A percentile compares a stretch with the other conserved stretches of the same genome.
These are phyloP conservation scores for Muscidifurax raptorellus DNA, from an alignment of 1,140 invertebrate species.

Conservation along the genomic window DNA sequence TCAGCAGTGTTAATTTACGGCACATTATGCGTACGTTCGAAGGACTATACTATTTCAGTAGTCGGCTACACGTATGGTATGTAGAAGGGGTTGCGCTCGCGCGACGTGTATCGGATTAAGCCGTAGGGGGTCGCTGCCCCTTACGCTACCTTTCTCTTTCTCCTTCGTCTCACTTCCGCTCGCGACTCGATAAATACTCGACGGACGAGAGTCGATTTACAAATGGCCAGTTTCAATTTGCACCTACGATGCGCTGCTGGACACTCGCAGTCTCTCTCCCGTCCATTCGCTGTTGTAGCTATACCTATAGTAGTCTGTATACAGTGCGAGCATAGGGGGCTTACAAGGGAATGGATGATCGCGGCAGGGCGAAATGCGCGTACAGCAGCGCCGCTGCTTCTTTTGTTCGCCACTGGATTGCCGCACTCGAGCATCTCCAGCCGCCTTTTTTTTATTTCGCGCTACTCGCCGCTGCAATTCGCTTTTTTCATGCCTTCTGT, in stretches of 20 bases:
- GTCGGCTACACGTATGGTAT: neutral
- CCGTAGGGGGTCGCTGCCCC: neutral
- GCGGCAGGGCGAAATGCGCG: neutral
- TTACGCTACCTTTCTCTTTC: neutral
- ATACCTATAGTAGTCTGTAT: neutral
- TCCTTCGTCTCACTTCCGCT: constrained; percentile 48
- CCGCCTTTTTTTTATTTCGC: neutral
- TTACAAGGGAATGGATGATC: neutral
- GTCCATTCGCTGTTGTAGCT: neutral
- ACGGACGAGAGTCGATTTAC: constrained; percentile 62
- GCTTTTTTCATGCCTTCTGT: constrained; percentile 33
- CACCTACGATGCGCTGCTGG: constrained; percentile 38
- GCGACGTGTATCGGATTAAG: constrained; percentile 31
- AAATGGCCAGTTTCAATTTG: constrained; percentile 64
- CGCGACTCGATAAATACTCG: constrained; percentile 60
- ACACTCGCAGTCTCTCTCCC: neutral
- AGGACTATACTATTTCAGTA: neutral
- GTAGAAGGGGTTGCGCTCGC: neutral
- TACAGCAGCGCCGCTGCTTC: neutral
- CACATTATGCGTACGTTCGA: neutral
- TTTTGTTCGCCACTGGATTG: constrained; percentile 31
- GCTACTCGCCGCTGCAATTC: neutral
- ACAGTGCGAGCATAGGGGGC: neutral
- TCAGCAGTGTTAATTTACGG: constrained; percentile 14
- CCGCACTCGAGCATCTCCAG: neutral